phyloP scores from a whole-genome alignment of 1,140 invertebrate species.

The Euborellia annulipes region DNA sequence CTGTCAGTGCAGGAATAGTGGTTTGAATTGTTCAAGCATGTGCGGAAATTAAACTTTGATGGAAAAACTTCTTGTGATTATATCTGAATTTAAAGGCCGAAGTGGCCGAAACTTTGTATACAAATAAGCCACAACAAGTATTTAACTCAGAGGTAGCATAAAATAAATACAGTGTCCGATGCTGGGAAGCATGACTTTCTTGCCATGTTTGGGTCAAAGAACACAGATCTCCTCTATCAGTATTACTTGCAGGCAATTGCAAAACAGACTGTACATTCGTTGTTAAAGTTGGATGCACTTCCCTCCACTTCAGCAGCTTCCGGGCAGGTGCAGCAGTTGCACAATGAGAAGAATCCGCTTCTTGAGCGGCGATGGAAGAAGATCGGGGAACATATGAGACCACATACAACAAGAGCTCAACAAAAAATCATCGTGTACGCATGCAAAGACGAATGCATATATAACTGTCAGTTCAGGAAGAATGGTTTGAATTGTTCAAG shows the following conservation, averaged over 20 bases:
- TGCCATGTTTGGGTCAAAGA: background rate
- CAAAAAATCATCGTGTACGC: background rate
- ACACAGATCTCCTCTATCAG: background rate
- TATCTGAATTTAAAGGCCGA: too few relatives aligned
- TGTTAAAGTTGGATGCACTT: too few relatives aligned
- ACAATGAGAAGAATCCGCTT: constrained; percentile 1
- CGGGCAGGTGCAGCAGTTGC: constrained; percentile 7
- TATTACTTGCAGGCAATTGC: constrained; percentile 1
- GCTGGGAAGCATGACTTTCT: constrained; percentile 3
- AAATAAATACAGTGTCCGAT: background rate
- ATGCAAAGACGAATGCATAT: constrained; percentile 4
- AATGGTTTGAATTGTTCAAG: background rate
- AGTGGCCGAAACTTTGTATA: too few relatives aligned
- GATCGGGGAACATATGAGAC: background rate
- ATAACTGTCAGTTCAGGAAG: background rate
- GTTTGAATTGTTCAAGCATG: too few relatives aligned
- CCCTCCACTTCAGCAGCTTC: constrained; percentile 11
- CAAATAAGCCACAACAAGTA: too few relatives aligned
- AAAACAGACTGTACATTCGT: too few relatives aligned
- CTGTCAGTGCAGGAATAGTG: background rate
- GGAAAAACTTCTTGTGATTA: too few relatives aligned
- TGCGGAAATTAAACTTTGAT: too few relatives aligned
- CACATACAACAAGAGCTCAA: background rate
- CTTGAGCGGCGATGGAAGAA: background rate
- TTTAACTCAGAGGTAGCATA: too few relatives aligned